Evolutionary conservation across 1,140 invertebrate species (phyloP).

Genomic region (Drosophila biarmipes): DNA sequence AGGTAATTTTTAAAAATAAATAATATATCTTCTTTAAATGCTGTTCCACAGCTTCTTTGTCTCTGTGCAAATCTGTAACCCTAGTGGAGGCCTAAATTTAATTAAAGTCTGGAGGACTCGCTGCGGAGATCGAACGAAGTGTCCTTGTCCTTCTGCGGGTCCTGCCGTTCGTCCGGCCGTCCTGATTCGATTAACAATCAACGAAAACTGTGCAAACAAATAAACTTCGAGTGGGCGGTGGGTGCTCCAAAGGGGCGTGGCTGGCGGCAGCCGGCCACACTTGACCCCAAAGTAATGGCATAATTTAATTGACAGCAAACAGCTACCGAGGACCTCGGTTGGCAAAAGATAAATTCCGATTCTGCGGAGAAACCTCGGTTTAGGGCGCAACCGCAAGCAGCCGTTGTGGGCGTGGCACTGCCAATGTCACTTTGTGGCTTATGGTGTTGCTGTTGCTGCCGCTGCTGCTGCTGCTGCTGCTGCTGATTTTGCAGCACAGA

Average conservation of each 20-base stretch:
- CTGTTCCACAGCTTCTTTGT: background rate
- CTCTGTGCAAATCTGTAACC: background rate
- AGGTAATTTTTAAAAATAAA: too few relatives aligned
- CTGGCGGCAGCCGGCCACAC: conserved; percentile 19
- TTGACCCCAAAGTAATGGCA: conserved; percentile 68
- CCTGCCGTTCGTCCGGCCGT: conserved; percentile 16
- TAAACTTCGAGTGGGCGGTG: conserved; percentile 26
- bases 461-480: conserved; percentile 4
- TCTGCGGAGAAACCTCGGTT: conserved; percentile 10
- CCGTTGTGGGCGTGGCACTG: conserved; percentile 25
- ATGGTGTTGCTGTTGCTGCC: conserved; percentile 7
- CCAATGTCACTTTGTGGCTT: conserved; percentile 17
- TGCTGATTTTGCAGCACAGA: background rate
- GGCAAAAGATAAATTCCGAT: conserved; percentile 14
- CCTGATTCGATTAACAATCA: conserved; percentile 73
- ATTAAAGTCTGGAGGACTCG: conserved; percentile 47
- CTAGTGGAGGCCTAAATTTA: conserved; percentile 59
- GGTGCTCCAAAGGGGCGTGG: background rate
- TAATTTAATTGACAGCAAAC: conserved; percentile 70
- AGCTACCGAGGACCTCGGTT: background rate
- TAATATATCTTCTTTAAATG: background rate
- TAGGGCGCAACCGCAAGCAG: conserved; percentile 30
- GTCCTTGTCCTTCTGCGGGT: conserved; percentile 7
- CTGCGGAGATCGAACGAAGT: conserved; percentile 11
- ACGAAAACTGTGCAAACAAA: conserved; percentile 61